Conservation (phyloP, 2,888 invertebrate species). For the Ophioninae sp. region DNA sequence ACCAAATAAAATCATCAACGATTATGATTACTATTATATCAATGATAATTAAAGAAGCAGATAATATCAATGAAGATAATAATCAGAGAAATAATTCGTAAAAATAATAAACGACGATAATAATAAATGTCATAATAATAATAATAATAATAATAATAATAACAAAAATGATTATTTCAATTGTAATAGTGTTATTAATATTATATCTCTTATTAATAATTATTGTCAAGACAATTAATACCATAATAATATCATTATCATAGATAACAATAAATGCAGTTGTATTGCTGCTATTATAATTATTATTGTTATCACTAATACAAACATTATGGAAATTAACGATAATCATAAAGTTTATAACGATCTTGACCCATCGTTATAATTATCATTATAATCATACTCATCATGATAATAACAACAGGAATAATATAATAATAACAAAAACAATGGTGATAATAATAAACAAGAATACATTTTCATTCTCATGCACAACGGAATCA, state of each 20-base stretch:
- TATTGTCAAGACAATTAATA: background rate
- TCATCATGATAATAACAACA: background rate
- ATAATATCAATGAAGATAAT: background rate
- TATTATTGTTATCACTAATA: background rate
- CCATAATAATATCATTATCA: background rate
- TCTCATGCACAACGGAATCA: slow-evolving; percentile 9
- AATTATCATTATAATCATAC: background rate
- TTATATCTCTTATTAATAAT: background rate
- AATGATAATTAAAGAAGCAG: background rate
- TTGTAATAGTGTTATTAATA: background rate
- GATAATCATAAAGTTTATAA: background rate
- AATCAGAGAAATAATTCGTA: background rate
- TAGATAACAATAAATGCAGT: too few species aligned
- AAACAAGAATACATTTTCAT: background rate
- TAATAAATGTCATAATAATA: background rate
- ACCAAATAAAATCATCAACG: background rate
- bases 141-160: background rate
- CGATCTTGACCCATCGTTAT: background rate
- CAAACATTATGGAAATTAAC: background rate
- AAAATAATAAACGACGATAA: background rate
- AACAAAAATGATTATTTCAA: background rate
- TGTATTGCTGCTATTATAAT: background rate
- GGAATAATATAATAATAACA: background rate
- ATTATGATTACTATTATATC: background rate
- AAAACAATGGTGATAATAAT: background rate